Base-by-base conservation (phyloP, 2,888 invertebrate genomes). In the Ophion ventricosus region DNA sequence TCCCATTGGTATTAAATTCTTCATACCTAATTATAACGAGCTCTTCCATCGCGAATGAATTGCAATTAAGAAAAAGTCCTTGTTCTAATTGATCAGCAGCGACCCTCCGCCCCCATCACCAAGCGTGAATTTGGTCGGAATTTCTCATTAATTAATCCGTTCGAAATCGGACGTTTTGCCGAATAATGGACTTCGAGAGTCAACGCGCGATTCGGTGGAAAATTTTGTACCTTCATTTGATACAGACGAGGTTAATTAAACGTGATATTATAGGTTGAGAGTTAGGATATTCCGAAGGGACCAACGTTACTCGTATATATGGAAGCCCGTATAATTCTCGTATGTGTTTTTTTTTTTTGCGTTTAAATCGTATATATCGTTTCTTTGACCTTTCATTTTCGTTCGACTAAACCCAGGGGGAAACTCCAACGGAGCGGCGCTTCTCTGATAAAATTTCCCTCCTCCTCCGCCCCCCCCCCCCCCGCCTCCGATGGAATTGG, bases 361-460 rank as follows among this genome's bases (percentile, higher is more conserved):
- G 14, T 49, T 49, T 43, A 54, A 63, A 63, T 54, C 61, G 63
- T 74, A 40, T 49, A 49, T 54, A 49, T 11, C 26, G n/a, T 20
- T 72, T 23, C 14, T 56, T 72, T 74, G 61, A 73, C 59, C 49
- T 49, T 26, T 63, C 59, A 25, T 74, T 74, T 59, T 29, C 63
- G 63, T 63, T 49, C 43, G 59, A 54, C 61, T 61, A 35, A 80
- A 64, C 43, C 56, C 64, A 49, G 49, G 66, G 40, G 54, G 20
- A 64, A 79, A 72, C 49, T 83, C 61, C 17, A 73, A 66, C 54
- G 56, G 77, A 40, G 74, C 54, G 56, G 77, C 26, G 74, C 2
- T n/a, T 73, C 80, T 57, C 17, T 76, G 76, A 77, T 64, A 80
- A 77, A 74, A 77, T 64, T 17, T 14, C 2, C 23, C 3, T 1